These are phyloP conservation scores for Tenodera sinensis DNA, from an alignment of 2,888 invertebrate genomes.

Conservation along the genomic window DNA sequence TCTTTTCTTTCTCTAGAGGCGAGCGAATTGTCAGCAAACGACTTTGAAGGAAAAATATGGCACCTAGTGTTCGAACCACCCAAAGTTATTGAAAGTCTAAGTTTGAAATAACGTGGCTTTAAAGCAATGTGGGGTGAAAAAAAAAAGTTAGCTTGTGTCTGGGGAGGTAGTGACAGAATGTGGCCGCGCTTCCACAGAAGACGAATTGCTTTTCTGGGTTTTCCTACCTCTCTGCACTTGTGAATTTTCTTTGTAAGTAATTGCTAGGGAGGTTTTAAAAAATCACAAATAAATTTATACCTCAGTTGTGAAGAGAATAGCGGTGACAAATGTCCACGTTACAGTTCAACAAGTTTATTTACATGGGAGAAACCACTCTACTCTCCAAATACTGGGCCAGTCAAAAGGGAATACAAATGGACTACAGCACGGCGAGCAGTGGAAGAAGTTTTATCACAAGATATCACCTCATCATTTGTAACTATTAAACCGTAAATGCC, in stretches of 20 bases:
- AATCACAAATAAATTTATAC: too few relatives aligned
- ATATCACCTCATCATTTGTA: too few relatives aligned
- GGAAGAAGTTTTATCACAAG: too few relatives aligned
- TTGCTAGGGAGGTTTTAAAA: not conserved
- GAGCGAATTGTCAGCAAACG: not conserved
- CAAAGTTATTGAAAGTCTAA: not conserved
- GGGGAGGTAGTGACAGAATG: not conserved
- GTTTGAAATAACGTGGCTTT: not conserved
- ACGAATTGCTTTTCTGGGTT: not conserved
- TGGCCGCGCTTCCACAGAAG: not conserved
- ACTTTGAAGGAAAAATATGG: not conserved
- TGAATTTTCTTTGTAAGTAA: not conserved
- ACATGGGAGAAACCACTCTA: too few relatives aligned
- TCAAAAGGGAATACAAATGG: too few relatives aligned
- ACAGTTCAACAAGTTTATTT: too few relatives aligned
- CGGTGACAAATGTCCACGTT: too few relatives aligned
- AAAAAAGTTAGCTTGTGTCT: not conserved
- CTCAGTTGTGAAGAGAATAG: too few relatives aligned
- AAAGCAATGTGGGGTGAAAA: not conserved
- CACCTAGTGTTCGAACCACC: not conserved
- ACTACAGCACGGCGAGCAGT: too few relatives aligned
- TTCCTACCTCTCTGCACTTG: not conserved
- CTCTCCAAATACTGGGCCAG: too few relatives aligned
- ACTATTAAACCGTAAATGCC: too few relatives aligned
- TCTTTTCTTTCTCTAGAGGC: not conserved